Conservation (phyloP, 2,113 vertebrate genomes). For the Hepsetus odoe region DNA sequence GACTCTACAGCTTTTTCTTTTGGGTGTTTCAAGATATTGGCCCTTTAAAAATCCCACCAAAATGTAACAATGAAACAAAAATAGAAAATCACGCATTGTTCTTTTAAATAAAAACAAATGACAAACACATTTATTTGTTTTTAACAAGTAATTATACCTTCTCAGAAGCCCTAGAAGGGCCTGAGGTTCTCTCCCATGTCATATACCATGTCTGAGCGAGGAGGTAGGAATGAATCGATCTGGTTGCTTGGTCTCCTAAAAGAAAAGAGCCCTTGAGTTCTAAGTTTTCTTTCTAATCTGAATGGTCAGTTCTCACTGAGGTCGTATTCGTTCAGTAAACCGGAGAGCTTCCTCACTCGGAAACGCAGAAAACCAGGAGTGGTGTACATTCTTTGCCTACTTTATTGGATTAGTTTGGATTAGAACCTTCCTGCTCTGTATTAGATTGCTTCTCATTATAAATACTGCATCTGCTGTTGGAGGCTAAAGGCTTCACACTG, state of each 20-base stretch:
- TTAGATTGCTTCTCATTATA: neutral
- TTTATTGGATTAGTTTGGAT: constrained; percentile 23
- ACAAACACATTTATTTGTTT: too few relatives aligned
- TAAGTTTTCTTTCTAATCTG: neutral
- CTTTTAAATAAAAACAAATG: too few relatives aligned
- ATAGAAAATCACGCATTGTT: too few relatives aligned
- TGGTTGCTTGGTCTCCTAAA: neutral
- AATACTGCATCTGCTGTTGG: neutral
- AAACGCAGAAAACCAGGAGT: neutral
- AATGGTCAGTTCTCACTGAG: neutral
- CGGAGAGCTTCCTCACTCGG: neutral
- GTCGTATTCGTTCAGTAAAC: neutral
- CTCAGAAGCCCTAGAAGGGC: too few relatives aligned
- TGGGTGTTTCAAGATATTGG: too few relatives aligned
- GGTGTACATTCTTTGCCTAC: constrained; percentile 1
- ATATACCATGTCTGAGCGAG: too few relatives aligned
- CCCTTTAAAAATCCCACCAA: too few relatives aligned
- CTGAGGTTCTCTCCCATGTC: too few relatives aligned
- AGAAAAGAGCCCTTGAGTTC: neutral
- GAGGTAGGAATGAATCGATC: neutral
- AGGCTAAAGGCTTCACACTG: neutral
- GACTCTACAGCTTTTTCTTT: too few relatives aligned
- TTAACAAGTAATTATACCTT: too few relatives aligned
- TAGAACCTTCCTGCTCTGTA: neutral
- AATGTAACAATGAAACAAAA: too few relatives aligned